Conservation (phyloP, 2,888 invertebrate genomes). For the Sisyra nigra region DNA sequence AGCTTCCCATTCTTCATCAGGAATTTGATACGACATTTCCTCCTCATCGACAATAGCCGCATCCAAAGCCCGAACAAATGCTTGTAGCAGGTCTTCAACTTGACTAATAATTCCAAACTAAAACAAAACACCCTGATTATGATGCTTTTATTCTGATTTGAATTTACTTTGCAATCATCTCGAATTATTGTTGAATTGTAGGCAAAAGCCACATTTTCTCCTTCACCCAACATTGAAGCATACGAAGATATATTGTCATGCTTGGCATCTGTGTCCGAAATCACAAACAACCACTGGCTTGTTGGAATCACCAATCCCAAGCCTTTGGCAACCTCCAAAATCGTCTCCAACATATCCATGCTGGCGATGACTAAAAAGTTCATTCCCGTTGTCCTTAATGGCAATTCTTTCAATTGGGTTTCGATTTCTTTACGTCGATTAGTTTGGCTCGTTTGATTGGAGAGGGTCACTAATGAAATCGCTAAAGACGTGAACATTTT, state of each 20-base stretch:
- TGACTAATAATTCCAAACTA: conserved; percentile 54
- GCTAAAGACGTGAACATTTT: conserved; percentile 16
- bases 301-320: conserved; percentile 49
- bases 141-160: not conserved
- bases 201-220: conserved; percentile 66
- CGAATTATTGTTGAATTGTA: conserved; percentile 43
- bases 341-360: conserved; percentile 38
- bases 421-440: conserved; percentile 19
- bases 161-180: conserved; percentile 36
- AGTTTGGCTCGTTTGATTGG: conserved; percentile 15
- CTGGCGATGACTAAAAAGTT: conserved; percentile 47
- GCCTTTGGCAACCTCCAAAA: conserved; percentile 51
- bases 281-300: conserved; percentile 70
- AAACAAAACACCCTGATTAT: conserved; percentile 11
- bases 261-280: conserved; percentile 39
- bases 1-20: conserved; percentile 75
- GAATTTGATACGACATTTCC: conserved; percentile 55
- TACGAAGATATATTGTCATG: conserved; percentile 36
- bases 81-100: conserved; percentile 45
- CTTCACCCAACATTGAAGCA: conserved; percentile 46
- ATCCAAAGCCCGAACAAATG: conserved; percentile 51
- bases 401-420: conserved; percentile 20
- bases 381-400: conserved; percentile 20
- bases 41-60: conserved; percentile 51
- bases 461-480: conserved; percentile 21